Evolutionary conservation across 2,888 invertebrate genomes (phyloP).

Genomic region (Cryptocheilus praepositus): DNA sequence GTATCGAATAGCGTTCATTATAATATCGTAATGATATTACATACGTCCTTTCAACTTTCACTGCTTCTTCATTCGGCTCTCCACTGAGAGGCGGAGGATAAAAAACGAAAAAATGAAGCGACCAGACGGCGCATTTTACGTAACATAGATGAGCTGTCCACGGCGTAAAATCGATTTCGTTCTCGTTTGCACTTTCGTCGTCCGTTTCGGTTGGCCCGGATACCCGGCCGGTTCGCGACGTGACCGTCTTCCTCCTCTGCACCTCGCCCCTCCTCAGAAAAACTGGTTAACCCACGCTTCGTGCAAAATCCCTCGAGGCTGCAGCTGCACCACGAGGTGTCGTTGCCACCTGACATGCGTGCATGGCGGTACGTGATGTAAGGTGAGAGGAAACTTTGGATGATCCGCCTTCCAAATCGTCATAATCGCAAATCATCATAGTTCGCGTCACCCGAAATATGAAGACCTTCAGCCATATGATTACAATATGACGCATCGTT

Average conservation of each 20-base stretch:
- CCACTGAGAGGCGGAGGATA: too few species aligned
- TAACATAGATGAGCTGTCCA: not conserved
- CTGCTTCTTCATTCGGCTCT: too few species aligned
- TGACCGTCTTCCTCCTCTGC: not conserved
- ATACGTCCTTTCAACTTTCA: too few species aligned
- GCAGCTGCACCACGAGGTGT: conserved; percentile 48
- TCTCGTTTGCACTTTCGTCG: conserved; percentile 56
- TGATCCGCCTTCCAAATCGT: conserved; percentile 46
- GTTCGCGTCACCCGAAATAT: too few species aligned
- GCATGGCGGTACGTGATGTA: conserved; percentile 40
- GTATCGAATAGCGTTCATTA: too few species aligned
- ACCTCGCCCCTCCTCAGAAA: conserved; percentile 28
- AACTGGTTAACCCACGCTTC: conserved; percentile 59
- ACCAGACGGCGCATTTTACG: too few species aligned
- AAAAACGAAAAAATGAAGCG: too few species aligned
- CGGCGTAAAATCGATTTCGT: conserved; percentile 36
- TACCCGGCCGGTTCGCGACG: conserved; percentile 18
- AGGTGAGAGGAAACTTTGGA: conserved; percentile 45
- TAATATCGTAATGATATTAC: too few species aligned
- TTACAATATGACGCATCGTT: too few species aligned
- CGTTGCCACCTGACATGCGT: conserved; percentile 52
- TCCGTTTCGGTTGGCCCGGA: conserved; percentile 49
- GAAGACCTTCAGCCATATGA: too few species aligned
- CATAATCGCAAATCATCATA: not conserved
- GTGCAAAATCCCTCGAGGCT: conserved; percentile 48